phyloP scores from a whole-genome alignment of 30 jellyfish, hydroid and myxozoan genomes.

The Hydra vulgaris region DNA sequence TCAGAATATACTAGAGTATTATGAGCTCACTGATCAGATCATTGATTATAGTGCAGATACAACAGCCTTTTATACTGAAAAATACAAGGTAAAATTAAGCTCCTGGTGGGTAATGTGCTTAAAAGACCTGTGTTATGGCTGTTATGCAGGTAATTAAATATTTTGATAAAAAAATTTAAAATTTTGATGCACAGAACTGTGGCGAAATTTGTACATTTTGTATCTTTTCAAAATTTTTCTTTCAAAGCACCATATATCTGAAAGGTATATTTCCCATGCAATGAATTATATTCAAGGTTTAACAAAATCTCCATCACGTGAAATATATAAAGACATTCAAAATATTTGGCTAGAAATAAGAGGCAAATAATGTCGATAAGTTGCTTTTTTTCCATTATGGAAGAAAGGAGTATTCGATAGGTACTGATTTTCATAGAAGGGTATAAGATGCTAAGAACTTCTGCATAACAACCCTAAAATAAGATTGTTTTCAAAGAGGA shows the following conservation, averaged over 20 bases:
- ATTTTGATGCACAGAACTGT: neutral
- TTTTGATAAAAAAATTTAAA: neutral
- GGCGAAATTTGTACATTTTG: neutral
- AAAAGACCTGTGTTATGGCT: neutral
- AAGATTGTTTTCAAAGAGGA: no score
- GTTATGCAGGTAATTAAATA: neutral
- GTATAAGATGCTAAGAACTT: no score
- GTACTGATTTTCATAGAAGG: no score
- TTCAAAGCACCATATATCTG: neutral
- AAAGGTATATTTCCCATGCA: no score
- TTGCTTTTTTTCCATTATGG: no score
- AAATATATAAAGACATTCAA: no score
- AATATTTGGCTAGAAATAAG: no score
- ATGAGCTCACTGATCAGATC: neutral
- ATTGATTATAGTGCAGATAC: neutral
- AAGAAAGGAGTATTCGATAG: no score
- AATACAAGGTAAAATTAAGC: neutral
- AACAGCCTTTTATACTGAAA: neutral
- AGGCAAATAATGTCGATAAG: no score
- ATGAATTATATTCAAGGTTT: no score
- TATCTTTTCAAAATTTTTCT: neutral
- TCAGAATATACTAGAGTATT: neutral
- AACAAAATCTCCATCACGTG: no score
- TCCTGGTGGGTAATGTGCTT: neutral
- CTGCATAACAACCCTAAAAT: no score